Conservation (phyloP, 2,797 vertebrate genomes). For the Falco biarmicus region DNA sequence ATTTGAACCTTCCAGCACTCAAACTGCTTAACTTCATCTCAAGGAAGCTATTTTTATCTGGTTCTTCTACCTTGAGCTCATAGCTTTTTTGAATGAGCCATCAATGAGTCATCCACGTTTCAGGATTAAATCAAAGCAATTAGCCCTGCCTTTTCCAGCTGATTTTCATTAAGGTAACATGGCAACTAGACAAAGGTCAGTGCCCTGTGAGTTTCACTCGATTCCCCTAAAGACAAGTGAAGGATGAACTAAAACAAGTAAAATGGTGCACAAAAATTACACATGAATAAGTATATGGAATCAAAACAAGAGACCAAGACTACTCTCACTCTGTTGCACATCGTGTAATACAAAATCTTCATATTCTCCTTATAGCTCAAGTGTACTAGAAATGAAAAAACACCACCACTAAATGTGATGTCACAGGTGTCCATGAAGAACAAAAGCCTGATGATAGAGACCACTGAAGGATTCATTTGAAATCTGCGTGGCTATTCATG, state of each 20-base stretch:
- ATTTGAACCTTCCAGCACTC: neutral
- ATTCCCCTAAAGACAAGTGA: conserved; percentile 20
- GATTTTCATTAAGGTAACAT: conserved; percentile 36
- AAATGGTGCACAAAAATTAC: neutral
- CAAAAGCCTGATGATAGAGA: neutral
- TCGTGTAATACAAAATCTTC: neutral
- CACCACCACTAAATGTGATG: neutral
- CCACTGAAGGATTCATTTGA: neutral
- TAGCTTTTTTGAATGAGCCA: conserved; percentile 42
- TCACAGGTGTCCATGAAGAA: neutral
- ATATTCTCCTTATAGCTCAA: neutral
- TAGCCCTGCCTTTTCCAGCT: conserved; percentile 57
- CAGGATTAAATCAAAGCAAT: conserved; percentile 57
- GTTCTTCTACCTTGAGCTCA: neutral
- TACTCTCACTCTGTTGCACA: neutral
- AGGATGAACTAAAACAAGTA: neutral
- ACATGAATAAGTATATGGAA: neutral
- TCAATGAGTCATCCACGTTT: conserved; percentile 46
- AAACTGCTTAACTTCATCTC: neutral
- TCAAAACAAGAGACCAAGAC: neutral
- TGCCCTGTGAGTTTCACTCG: neutral
- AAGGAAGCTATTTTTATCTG: conserved; percentile 23
- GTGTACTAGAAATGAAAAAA: neutral
- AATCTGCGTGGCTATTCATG: neutral
- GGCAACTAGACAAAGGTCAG: conserved; percentile 43